Base-by-base conservation (phyloP, 1,140 invertebrate species). In the Drosophila insularis region DNA sequence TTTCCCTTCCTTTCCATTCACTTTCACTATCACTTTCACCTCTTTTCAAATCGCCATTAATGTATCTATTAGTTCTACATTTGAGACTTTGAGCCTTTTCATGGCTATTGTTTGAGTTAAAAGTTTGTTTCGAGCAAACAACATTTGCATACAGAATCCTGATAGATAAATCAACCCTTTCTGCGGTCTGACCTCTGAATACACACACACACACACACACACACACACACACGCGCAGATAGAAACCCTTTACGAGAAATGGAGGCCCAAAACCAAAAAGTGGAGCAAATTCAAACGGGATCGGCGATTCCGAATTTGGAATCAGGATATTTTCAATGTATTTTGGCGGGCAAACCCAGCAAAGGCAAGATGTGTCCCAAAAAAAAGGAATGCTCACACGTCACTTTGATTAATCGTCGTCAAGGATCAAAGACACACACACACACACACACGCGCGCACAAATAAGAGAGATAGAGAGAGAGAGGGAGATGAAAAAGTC, bases 51-150 rank as follows among this genome's bases (percentile, higher is more conserved):
- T 71, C 80, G 60, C 59, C 46, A 63, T 73, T 64, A 85, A 84
- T 89, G 84, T 87, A 89, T 87, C 84, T 87, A 87, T 87, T 87
- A 87, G 82, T 74, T 87, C 82, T 73, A 75, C 71, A 76, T 81
- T 76, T 58, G 43, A 71, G 27, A 75, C 72, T 76, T 84, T 21
- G 8, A 50, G 43, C 17, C 43, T 21, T 46, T 7, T 46, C 7
- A 17, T 46, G 43, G 43, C 43, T 19, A 46, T 46, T 46, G 14
- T 43, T n/a, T 43, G 71, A 54, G 27, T 64, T 68, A 68, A 70
- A 80, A 80, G 75, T 87, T 87, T 87, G 75, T 89, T 37, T 37
- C 68, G 82, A 67, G 82, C 84, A 86, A 86, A 86, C 82, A 86
- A 69, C 75, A 87, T 87, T 89, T 71, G 63, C 84, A 87, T 89